Conservation (phyloP, 2,888 invertebrate species). For the Entomobrya multifasciata region DNA sequence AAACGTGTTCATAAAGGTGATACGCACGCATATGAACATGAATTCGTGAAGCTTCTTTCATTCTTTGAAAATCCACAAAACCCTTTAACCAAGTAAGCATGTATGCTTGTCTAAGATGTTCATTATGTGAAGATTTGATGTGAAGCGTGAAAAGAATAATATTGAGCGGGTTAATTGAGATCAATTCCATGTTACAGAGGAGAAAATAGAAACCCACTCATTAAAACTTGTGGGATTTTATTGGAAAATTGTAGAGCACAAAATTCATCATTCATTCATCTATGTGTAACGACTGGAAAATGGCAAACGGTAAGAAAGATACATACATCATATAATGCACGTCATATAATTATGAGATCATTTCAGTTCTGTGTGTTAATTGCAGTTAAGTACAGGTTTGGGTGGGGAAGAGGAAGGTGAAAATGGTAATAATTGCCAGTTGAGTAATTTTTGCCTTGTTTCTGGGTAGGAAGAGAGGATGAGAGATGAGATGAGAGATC, state of each 20-base stretch:
- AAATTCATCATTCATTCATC: neutral
- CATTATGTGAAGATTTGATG: constrained; percentile 14
- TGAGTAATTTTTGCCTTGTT: neutral
- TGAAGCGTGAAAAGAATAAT: constrained; percentile 52
- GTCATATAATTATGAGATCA: constrained; percentile 35
- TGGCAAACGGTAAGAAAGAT: no score
- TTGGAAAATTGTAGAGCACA: constrained; percentile 55
- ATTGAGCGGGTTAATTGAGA: constrained; percentile 51
- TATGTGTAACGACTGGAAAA: no score
- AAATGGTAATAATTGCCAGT: neutral
- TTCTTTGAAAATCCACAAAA: neutral
- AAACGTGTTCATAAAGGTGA: no score
- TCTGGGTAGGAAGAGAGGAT: neutral
- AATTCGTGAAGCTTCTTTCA: neutral
- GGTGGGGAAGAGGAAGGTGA: neutral
- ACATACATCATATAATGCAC: no score
- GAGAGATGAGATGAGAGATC: neutral
- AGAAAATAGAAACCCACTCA: constrained; percentile 29
- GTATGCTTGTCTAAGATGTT: neutral
- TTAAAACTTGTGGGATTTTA: constrained; percentile 50
- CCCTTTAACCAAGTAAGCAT: neutral
- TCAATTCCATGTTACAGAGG: constrained; percentile 52
- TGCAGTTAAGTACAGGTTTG: constrained; percentile 9
- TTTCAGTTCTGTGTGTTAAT: constrained; percentile 25
- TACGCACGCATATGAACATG: neutral